These are phyloP conservation scores for Aptenodytes patagonicus DNA, from an alignment of 2,113 vertebrate genomes.

Conservation along the genomic window DNA sequence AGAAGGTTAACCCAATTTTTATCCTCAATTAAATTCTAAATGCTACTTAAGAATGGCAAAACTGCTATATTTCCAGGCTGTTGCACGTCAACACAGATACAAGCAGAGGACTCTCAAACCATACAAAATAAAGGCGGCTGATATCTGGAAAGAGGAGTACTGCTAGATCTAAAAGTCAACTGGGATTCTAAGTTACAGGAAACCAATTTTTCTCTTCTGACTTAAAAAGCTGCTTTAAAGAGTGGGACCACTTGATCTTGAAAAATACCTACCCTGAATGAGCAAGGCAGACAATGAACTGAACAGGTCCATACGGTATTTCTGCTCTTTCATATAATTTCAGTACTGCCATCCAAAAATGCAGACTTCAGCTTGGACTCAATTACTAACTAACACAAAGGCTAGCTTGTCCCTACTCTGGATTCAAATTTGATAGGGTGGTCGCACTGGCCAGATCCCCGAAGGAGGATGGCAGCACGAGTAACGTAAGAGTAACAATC, in stretches of 20 bases:
- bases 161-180: not conserved
- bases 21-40: not conserved
- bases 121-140: not conserved
- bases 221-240: not conserved
- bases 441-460: not conserved
- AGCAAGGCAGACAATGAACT: not conserved
- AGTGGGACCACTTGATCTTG: not conserved
- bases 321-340: not conserved
- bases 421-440: not conserved
- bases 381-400: not conserved
- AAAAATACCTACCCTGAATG: not conserved
- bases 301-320: not conserved
- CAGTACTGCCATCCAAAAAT: not conserved
- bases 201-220: not conserved
- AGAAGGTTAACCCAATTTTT: not conserved
- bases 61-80: not conserved
- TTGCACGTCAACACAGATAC: accelerated
- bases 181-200: not conserved
- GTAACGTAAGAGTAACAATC: not conserved
- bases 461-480: not conserved
- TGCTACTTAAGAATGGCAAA: not conserved
- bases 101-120: not conserved
- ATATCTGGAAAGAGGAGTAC: not conserved
- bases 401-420: accelerated
- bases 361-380: not conserved